Evolutionary conservation across 2,113 vertebrate genomes (phyloP).

Genomic region (Catagonus wagneri): DNA sequence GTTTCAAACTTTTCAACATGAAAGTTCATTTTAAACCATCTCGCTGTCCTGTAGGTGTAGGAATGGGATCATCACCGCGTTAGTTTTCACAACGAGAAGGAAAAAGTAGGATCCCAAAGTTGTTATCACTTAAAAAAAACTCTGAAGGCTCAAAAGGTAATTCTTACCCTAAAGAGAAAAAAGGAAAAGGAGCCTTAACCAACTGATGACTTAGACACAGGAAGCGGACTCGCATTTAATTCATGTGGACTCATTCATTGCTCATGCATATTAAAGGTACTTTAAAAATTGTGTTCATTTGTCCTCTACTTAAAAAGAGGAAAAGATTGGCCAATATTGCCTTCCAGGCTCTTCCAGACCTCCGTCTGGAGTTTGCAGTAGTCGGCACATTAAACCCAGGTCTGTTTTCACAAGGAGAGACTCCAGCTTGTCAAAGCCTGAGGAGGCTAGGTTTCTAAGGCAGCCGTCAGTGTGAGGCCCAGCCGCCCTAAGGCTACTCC

Average conservation of each 20-base stretch:
- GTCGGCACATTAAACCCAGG: neutral
- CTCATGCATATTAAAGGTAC: neutral
- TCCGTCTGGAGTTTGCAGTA: neutral
- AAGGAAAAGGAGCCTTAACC: neutral
- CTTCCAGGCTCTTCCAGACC: neutral
- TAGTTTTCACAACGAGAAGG: slow-evolving; percentile 6
- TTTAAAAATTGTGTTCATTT: neutral
- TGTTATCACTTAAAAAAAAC: neutral
- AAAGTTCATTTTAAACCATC: slow-evolving; percentile 45
- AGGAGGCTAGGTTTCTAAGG: neutral
- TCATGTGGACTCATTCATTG: neutral
- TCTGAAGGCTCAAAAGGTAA: neutral
- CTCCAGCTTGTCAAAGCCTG: neutral
- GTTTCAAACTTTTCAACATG: slow-evolving; percentile 32
- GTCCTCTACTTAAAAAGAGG: neutral
- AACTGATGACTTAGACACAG: neutral
- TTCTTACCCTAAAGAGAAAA: neutral
- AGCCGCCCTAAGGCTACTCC: neutral
- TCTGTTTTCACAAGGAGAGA: neutral
- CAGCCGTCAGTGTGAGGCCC: neutral
- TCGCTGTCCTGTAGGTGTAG: neutral
- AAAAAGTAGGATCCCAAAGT: neutral
- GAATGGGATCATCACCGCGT: slow-evolving; percentile 27
- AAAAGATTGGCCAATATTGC: neutral
- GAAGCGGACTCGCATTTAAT: neutral